phyloP scores from a whole-genome alignment of 2,888 invertebrate genomes.

The Limulus polyphemus region DNA sequence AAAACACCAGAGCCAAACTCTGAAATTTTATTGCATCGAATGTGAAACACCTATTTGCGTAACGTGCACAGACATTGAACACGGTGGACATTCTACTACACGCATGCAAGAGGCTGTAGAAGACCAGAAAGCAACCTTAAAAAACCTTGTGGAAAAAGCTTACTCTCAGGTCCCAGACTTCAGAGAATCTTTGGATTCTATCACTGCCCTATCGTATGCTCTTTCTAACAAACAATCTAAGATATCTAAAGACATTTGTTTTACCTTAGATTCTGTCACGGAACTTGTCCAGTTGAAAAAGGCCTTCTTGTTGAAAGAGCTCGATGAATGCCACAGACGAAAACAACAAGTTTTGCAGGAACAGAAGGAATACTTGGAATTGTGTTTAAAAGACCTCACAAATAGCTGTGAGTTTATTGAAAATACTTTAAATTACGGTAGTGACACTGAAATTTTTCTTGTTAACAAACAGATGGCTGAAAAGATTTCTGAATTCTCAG shows the following conservation, averaged over 20 bases:
- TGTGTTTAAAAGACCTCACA: conserved; percentile 36
- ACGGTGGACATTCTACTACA: conserved; percentile 38
- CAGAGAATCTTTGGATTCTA: conserved; percentile 32
- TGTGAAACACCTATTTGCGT: conserved; percentile 43
- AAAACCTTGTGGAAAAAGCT: conserved; percentile 33
- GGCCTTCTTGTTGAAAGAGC: conserved; percentile 32
- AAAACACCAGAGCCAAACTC: conserved; percentile 33
- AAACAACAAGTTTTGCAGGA: conserved; percentile 35
- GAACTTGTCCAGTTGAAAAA: conserved; percentile 34
- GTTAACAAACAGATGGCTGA: conserved; percentile 38
- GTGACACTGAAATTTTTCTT: conserved; percentile 40
- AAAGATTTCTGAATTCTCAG: conserved; percentile 30
- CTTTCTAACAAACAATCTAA: conserved; percentile 29
- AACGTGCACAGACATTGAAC: conserved; percentile 41
- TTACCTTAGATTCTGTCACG: conserved; percentile 35
- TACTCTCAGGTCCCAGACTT: conserved; percentile 33
- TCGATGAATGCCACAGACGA: conserved; percentile 32
- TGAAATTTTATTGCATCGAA: conserved; percentile 40
- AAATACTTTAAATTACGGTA: conserved; percentile 39
- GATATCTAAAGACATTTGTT: conserved; percentile 32
- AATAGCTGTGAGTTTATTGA: conserved; percentile 41
- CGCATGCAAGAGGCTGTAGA: conserved; percentile 38
- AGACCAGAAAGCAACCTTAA: conserved; percentile 35
- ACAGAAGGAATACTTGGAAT: conserved; percentile 36
- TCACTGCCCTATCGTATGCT: conserved; percentile 30